Conservation (phyloP, 2,797 vertebrate genomes). For the Takifugu ocellatus region DNA sequence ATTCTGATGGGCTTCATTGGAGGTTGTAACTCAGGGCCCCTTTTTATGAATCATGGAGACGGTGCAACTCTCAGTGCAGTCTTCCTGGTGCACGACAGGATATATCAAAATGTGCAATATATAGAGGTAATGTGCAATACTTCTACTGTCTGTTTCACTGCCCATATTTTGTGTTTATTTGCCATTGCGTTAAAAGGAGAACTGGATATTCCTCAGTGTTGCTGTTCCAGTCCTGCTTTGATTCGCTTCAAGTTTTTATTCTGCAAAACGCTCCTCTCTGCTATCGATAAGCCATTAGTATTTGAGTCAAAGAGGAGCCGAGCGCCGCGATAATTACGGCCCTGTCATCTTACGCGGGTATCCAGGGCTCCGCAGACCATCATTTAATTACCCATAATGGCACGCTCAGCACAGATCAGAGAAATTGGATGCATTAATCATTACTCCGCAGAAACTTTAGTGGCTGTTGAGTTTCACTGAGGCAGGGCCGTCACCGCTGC, state of each 20-base stretch:
- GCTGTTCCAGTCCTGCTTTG: not conserved
- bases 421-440: constrained; percentile 67
- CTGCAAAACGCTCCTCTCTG: constrained; percentile 16
- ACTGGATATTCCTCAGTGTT: not conserved
- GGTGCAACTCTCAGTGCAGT: constrained; percentile 25
- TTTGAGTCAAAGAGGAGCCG: constrained; percentile 51
- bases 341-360: constrained; percentile 57
- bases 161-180: constrained; percentile 1
- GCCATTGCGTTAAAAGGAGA: not conserved
- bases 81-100: constrained; percentile 4
- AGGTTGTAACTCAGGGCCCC: constrained; percentile 24
- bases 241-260: constrained; percentile 24
- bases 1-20: constrained; percentile 26
- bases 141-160: constrained; percentile 18
- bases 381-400: constrained; percentile 69
- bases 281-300: constrained; percentile 63
- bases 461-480: constrained; percentile 53
- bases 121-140: too few species aligned
- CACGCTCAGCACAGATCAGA: constrained; percentile 59
- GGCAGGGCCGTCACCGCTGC: constrained; percentile 49
- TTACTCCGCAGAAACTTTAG: constrained; percentile 62
- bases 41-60: constrained; percentile 38
- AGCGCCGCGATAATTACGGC: constrained; percentile 59
- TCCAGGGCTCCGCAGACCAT: constrained; percentile 47
- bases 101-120: too few species aligned